Evolutionary conservation across 2,113 vertebrate species (phyloP).

Genomic region (Gasterosteus aculeatus): DNA sequence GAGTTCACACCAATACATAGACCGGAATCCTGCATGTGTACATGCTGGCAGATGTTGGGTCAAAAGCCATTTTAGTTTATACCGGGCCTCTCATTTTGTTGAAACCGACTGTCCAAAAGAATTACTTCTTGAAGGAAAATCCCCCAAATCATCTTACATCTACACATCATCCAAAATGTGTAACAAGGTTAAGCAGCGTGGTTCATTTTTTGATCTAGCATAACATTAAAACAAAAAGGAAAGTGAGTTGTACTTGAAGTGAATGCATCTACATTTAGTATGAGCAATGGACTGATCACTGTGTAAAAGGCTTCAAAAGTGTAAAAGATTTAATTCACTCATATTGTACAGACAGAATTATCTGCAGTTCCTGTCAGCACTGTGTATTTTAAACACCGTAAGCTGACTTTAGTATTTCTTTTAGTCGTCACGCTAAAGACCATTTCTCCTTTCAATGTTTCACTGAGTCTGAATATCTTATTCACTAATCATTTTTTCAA

Average conservation of each 20-base stretch:
- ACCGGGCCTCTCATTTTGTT: conserved; percentile 23
- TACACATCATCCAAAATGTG: no score
- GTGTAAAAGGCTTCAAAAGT: background rate
- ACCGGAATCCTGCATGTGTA: conserved; percentile 42
- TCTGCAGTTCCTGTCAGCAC: background rate
- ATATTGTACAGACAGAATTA: background rate
- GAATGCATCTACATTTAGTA: background rate
- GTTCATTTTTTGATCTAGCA: background rate
- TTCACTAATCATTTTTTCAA: background rate
- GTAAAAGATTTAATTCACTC: background rate
- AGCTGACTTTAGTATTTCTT: background rate
- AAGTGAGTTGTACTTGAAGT: background rate
- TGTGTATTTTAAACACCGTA: background rate
- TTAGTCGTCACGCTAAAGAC: conserved; percentile 2
- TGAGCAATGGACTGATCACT: background rate
- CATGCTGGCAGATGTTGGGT: conserved; percentile 50
- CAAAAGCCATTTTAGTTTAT: conserved; percentile 38
- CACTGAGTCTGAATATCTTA: conserved; percentile 23
- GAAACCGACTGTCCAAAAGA: conserved; percentile 26
- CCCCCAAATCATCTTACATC: background rate
- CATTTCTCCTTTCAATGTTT: background rate
- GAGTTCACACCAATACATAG: conserved; percentile 55
- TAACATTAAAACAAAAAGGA: background rate
- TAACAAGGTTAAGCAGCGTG: background rate
- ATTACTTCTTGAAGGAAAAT: conserved; percentile 12